Percentiles rank a stretch among this genome's conserved stretches.
phyloP scores from a whole-genome alignment of 2,888 invertebrate genomes.

The Callosobruchus maculatus region DNA sequence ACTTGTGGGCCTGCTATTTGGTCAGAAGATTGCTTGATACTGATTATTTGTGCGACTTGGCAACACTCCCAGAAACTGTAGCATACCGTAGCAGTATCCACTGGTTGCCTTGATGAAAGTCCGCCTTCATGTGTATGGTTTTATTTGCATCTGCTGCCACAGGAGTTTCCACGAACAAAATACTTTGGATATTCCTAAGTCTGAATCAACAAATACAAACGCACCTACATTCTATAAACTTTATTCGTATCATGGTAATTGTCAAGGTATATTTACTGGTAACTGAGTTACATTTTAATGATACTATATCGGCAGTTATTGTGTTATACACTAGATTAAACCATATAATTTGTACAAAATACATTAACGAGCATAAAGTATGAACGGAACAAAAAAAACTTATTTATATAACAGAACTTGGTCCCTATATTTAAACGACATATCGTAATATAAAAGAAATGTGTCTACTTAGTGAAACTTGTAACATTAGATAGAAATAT shows the following conservation, averaged over 20 bases:
- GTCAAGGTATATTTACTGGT: not conserved
- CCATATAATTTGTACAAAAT: slow-evolving; percentile 4
- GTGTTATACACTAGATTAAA: not conserved
- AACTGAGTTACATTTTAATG: not conserved
- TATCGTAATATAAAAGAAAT: not conserved
- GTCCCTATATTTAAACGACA: slow-evolving; percentile 19
- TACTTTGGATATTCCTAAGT: no score
- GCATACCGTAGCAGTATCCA: no score
- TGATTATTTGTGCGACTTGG: no score
- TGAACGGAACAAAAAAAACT: not conserved
- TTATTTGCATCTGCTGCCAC: no score
- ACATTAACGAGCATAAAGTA: not conserved
- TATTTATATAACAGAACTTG: slow-evolving; percentile 16
- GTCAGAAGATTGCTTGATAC: no score
- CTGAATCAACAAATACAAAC: no score
- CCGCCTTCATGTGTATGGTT: no score
- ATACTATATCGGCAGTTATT: slow-evolving; percentile 9
- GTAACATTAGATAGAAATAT: not conserved
- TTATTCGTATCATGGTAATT: not conserved
- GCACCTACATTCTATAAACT: not conserved
- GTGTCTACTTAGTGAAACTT: not conserved
- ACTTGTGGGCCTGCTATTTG: no score
- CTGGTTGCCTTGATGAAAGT: no score
- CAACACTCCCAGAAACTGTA: no score
- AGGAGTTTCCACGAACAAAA: no score